These are phyloP conservation scores for Cryptoblepharus egeriae DNA, from an alignment of 2,797 vertebrate species.

Conservation along the genomic window DNA sequence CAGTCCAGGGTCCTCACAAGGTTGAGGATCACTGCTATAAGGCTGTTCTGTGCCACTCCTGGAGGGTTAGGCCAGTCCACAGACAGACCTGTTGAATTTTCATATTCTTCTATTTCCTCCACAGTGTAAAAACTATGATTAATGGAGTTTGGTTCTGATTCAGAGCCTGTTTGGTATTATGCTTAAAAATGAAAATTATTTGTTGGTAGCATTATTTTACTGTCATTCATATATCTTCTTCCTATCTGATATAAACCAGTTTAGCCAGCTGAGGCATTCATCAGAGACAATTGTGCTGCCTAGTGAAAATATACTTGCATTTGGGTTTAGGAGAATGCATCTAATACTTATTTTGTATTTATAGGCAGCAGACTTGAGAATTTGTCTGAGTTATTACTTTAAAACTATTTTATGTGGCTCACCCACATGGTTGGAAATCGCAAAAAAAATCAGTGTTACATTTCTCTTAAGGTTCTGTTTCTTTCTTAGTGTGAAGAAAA, in stretches of 20 bases:
- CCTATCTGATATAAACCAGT: constrained; percentile 61
- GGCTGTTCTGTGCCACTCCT: too few species aligned
- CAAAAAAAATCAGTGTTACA: background rate
- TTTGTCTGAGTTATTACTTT: constrained; percentile 43
- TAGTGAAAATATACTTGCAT: constrained; percentile 60
- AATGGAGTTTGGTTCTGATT: constrained; percentile 49
- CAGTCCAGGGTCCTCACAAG: too few species aligned
- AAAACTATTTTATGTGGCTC: constrained; percentile 21
- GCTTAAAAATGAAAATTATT: constrained; percentile 57
- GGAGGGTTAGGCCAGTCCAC: too few species aligned
- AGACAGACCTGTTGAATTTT: constrained; percentile 20
- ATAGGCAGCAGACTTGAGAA: constrained; percentile 48
- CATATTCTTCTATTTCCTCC: constrained; percentile 24
- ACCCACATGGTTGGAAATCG: background rate
- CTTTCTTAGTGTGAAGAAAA: background rate
- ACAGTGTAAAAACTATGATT: constrained; percentile 24
- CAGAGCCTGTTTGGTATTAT: constrained; percentile 51
- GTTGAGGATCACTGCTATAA: too few species aligned
- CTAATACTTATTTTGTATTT: constrained; percentile 56
- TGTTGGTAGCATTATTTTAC: constrained; percentile 53
- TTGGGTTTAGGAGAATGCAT: constrained; percentile 53
- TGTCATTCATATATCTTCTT: constrained; percentile 47
- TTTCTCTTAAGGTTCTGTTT: background rate
- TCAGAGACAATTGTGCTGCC: constrained; percentile 59
- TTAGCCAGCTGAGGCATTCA: constrained; percentile 54